phyloP scores from a whole-genome alignment of 2,888 invertebrate genomes.

The Tethea ocularis region DNA sequence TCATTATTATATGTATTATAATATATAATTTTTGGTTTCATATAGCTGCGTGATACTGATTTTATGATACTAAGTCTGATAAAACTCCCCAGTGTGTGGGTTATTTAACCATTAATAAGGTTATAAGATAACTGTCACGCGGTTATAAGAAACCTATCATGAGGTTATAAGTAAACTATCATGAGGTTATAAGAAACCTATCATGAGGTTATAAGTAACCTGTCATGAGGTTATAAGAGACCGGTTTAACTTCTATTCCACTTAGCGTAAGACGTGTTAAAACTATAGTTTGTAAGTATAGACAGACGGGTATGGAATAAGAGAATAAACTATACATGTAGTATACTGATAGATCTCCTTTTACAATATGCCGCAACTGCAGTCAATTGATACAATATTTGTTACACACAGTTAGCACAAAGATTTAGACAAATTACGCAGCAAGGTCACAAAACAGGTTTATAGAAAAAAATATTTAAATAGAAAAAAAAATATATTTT shows the following conservation, averaged over 20 bases:
- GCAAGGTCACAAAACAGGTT: conserved; percentile 64
- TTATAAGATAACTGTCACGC: too few relatives aligned
- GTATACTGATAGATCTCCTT: conserved; percentile 58
- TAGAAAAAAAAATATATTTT: conserved; percentile 19
- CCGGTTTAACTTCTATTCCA: conserved; percentile 74
- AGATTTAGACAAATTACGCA: conserved; percentile 19
- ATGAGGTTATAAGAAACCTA: not conserved
- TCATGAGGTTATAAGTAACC: conserved; percentile 7
- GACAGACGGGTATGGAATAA: conserved; percentile 65
- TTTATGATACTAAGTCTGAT: not conserved
- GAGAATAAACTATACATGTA: conserved; percentile 43
- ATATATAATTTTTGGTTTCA: not conserved
- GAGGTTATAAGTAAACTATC: too few relatives aligned
- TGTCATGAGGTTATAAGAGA: conserved; percentile 39
- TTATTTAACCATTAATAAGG: too few relatives aligned
- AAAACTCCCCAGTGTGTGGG: not conserved
- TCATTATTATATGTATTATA: conserved; percentile 18
- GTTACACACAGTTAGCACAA: conserved; percentile 23
- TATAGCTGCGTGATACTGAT: not conserved
- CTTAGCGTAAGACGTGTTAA: conserved; percentile 71
- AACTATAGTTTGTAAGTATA: conserved; percentile 63
- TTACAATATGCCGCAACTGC: conserved; percentile 56
- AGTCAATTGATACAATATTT: conserved; percentile 27
- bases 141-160: too few relatives aligned
- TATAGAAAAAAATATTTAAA: conserved; percentile 20